Evolutionary conservation across 64 coral and sea anemone genomes (phyloP).

Genomic region (Acropora yongei): DNA sequence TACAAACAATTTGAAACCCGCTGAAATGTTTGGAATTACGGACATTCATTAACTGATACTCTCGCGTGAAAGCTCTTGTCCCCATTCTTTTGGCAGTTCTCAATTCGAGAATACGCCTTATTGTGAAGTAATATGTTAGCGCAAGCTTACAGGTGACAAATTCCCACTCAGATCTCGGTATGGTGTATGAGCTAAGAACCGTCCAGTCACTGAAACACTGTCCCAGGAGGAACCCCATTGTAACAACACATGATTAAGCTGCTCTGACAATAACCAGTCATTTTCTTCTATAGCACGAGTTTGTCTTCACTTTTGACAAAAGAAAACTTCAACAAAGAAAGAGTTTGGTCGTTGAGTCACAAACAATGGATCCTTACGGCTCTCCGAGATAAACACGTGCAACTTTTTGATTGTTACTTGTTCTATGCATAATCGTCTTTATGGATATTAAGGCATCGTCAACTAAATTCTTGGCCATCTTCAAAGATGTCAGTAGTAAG

Average conservation of each 20-base stretch:
- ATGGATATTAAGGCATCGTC: not conserved
- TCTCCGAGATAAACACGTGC: constrained; percentile 50
- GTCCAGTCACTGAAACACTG: not conserved
- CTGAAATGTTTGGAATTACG: not conserved
- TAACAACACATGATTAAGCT: constrained; percentile 32
- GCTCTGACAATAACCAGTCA: not conserved
- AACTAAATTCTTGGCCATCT: constrained; percentile 19
- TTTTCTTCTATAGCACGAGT: constrained; percentile 44
- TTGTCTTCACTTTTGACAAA: constrained; percentile 54
- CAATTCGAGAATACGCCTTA: constrained; percentile 4
- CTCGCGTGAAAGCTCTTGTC: constrained; percentile 3
- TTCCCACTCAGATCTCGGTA: constrained; percentile 21
- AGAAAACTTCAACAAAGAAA: constrained; percentile 31
- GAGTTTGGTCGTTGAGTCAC: constrained; percentile 38
- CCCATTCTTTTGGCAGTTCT: constrained; percentile 3
- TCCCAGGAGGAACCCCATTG: constrained; percentile 17
- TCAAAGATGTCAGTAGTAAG: not conserved
- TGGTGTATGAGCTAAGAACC: not conserved
- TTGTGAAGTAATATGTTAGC: not conserved
- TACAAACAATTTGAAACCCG: constrained; percentile 45
- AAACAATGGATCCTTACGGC: constrained; percentile 22
- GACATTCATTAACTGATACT: not conserved
- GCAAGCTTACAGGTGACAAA: constrained; percentile 33
- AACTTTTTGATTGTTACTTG: constrained; percentile 29
- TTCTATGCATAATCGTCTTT: constrained; percentile 36